These are phyloP conservation scores for Drosophila insularis DNA, from an alignment of 1,140 invertebrate species.

Conservation along the genomic window DNA sequence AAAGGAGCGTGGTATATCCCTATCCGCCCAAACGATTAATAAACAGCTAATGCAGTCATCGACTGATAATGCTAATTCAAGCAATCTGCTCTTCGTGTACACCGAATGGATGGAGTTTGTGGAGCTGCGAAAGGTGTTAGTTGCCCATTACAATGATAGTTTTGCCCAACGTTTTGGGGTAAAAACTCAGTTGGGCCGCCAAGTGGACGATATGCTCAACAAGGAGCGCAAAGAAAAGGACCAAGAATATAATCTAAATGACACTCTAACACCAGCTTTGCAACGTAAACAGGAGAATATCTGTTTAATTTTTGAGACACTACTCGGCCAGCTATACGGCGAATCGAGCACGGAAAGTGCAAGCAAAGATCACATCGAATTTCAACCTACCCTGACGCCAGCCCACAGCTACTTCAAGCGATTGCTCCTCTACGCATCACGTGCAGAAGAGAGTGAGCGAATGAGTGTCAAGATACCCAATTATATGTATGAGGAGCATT, in stretches of 20 bases:
- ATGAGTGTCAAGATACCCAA: conserved; percentile 51
- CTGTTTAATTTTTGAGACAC: conserved; percentile 48
- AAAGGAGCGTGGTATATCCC: conserved; percentile 85
- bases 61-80: not conserved
- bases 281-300: conserved; percentile 55
- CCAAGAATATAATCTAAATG: conserved; percentile 28
- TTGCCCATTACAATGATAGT: conserved; percentile 84
- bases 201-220: conserved; percentile 51
- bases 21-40: conserved; percentile 83
- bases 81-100: conserved; percentile 84
- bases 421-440: conserved; percentile 44
- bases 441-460: conserved; percentile 11
- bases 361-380: conserved; percentile 52
- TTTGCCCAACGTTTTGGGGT: conserved; percentile 77
- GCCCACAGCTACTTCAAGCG: conserved; percentile 71
- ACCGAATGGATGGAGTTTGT: conserved; percentile 86
- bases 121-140: conserved; percentile 84
- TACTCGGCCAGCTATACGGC: conserved; percentile 53
- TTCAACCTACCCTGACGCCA: conserved; percentile 67
- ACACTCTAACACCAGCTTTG: conserved; percentile 33
- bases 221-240: conserved; percentile 59
- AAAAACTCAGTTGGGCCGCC: conserved; percentile 20
- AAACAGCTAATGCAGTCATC: conserved; percentile 11
- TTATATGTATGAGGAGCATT: conserved; percentile 64
- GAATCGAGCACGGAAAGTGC: conserved; percentile 21